phyloP scores from a whole-genome alignment of 2,888 invertebrate genomes.

The Camponotus fellah region DNA sequence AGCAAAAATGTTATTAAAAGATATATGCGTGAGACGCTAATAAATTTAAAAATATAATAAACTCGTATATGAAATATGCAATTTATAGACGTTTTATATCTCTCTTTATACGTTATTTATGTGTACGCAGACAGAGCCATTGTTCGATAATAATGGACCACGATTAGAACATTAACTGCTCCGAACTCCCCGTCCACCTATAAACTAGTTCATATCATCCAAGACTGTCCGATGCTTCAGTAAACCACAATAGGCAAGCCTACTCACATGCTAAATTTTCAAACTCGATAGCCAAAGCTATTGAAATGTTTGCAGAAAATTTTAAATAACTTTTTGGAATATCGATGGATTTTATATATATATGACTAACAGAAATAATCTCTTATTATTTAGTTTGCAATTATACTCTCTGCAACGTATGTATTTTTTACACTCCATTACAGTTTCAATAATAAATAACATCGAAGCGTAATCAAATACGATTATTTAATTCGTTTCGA shows the following conservation, averaged over 20 bases:
- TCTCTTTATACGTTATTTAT: conserved; percentile 15
- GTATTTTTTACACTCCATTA: background rate
- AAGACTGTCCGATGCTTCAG: conserved; percentile 36
- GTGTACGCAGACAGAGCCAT: background rate
- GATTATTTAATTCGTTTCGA: background rate
- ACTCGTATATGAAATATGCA: background rate
- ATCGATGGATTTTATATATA: background rate
- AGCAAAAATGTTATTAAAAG: background rate
- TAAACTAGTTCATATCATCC: conserved; percentile 47
- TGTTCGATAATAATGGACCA: conserved; percentile 44
- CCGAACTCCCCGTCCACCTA: conserved; percentile 20
- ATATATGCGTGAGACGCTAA: background rate
- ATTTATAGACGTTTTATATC: background rate
- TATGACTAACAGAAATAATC: background rate
- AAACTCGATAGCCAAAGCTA: conserved; percentile 19
- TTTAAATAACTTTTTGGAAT: conserved; percentile 14
- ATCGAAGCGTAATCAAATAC: background rate
- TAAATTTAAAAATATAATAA: conserved; percentile 1
- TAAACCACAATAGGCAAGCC: conserved; percentile 37
- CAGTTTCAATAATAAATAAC: background rate
- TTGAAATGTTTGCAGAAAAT: conserved; percentile 26
- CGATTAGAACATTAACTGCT: conserved; percentile 42
- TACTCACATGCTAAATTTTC: conserved; percentile 42
- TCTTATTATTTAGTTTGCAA: background rate
- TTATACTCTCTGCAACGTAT: background rate